These are phyloP conservation scores for Anthoscopus minutus DNA, from an alignment of 2,113 vertebrate genomes.

Conservation along the genomic window DNA sequence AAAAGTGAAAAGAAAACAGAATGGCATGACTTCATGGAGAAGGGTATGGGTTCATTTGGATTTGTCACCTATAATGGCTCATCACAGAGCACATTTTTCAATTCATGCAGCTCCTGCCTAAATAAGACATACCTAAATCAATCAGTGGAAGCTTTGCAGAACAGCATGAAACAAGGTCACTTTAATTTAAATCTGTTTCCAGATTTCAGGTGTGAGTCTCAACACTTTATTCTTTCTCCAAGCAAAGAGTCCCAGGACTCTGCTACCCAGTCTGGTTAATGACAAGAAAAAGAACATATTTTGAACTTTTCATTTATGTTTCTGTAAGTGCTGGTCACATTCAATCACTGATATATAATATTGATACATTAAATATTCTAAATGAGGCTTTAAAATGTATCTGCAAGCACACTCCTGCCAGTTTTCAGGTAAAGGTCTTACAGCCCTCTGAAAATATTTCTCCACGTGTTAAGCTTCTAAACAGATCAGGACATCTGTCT, in stretches of 20 bases:
- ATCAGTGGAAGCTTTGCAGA: background rate
- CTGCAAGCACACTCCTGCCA: background rate
- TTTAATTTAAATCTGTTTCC: background rate
- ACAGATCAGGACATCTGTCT: background rate
- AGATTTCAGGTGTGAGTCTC: background rate
- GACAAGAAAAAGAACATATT: background rate
- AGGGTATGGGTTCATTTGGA: background rate
- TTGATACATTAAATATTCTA: background rate
- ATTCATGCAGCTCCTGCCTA: background rate
- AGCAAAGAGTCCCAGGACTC: background rate
- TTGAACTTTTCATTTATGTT: background rate
- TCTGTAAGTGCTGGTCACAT: background rate
- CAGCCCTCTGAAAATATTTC: background rate
- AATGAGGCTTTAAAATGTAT: background rate
- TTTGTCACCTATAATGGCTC: background rate
- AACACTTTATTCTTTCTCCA: background rate
- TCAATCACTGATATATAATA: background rate
- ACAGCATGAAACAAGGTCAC: background rate
- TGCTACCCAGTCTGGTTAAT: background rate
- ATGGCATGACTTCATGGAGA: background rate
- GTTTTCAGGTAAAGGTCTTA: background rate
- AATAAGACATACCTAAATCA: background rate
- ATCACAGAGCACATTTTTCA: background rate
- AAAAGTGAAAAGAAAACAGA: background rate
- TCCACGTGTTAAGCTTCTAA: background rate